Conservation (phyloP, 2,888 invertebrate genomes). For the Cecidostiba fungosa region DNA sequence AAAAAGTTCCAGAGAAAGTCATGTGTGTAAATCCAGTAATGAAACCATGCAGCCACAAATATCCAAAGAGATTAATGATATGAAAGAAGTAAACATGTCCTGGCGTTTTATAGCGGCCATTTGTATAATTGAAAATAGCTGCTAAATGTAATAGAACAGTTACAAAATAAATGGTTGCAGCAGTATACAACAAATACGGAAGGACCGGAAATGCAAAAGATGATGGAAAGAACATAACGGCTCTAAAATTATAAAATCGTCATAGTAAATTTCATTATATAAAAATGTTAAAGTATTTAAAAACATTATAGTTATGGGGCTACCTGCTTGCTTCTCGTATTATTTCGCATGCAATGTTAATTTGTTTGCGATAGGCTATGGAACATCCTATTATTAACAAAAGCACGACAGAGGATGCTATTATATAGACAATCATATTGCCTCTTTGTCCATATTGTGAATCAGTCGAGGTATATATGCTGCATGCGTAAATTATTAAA, state of each 20-base stretch:
- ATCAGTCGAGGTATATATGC: no score
- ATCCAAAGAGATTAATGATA: constrained; percentile 87
- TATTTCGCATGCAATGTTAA: constrained; percentile 94
- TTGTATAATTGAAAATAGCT: constrained; percentile 79
- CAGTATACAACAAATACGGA: constrained; percentile 92
- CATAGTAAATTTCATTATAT: constrained; percentile 17
- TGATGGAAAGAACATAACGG: constrained; percentile 91
- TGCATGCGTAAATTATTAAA: constrained; percentile 83
- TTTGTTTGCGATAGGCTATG: constrained; percentile 91
- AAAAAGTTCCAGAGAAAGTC: constrained; percentile 93
- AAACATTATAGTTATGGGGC: constrained; percentile 68
- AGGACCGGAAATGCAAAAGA: constrained; percentile 94
- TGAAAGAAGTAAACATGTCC: constrained; percentile 81
- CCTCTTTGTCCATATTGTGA: no score
- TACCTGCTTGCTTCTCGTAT: constrained; percentile 95
- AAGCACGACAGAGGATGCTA: constrained; percentile 81
- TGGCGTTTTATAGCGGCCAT: constrained; percentile 72
- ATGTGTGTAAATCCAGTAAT: constrained; percentile 93
- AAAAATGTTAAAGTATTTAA: neutral
- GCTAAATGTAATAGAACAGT: constrained; percentile 82
- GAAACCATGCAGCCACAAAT: constrained; percentile 96
- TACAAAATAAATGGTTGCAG: constrained; percentile 87
- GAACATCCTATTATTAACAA: constrained; percentile 87
- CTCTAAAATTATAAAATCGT: constrained; percentile 85
- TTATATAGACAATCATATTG: no score